A percentile compares a stretch with the other conserved stretches of the same genome.
These are phyloP conservation scores for Ptychochromis oligacanthus DNA, from an alignment of 2,113 vertebrate genomes.

Conservation along the genomic window DNA sequence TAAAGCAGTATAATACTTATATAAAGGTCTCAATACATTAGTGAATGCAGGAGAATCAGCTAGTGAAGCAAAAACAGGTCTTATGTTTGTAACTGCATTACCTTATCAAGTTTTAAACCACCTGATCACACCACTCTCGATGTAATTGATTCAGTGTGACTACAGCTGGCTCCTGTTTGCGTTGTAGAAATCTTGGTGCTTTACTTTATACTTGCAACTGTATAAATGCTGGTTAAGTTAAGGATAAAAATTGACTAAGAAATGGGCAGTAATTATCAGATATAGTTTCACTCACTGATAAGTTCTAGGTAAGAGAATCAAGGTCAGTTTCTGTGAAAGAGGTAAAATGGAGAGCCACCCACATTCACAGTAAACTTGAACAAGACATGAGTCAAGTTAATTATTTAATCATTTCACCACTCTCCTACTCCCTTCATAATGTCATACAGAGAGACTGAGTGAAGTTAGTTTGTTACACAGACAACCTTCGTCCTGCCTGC, in stretches of 20 bases:
- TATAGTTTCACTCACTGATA: not conserved
- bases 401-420: not conserved
- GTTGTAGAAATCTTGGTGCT: constrained; percentile 27
- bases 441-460: constrained; percentile 7
- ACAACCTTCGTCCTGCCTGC: not conserved
- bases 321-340: constrained; percentile 17
- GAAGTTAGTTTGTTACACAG: constrained; percentile 57
- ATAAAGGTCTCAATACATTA: not conserved
- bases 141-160: not conserved
- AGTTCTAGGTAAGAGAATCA: not conserved
- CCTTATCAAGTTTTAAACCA: not conserved
- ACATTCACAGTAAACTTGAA: not conserved
- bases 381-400: not conserved
- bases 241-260: constrained; percentile 2
- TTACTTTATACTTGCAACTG: not conserved
- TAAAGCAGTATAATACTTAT: not conserved
- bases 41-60: not conserved
- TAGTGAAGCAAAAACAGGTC: not conserved
- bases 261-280: constrained; percentile 32
- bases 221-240: constrained; percentile 24
- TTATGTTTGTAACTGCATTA: constrained; percentile 4
- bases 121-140: not conserved
- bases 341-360: not conserved
- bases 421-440: constrained; percentile 23
- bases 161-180: not conserved